A percentile compares a stretch with the other conserved stretches of the same genome.
Conservation (phyloP, 2,113 vertebrate species). For the Lophochroa leadbeateri region DNA sequence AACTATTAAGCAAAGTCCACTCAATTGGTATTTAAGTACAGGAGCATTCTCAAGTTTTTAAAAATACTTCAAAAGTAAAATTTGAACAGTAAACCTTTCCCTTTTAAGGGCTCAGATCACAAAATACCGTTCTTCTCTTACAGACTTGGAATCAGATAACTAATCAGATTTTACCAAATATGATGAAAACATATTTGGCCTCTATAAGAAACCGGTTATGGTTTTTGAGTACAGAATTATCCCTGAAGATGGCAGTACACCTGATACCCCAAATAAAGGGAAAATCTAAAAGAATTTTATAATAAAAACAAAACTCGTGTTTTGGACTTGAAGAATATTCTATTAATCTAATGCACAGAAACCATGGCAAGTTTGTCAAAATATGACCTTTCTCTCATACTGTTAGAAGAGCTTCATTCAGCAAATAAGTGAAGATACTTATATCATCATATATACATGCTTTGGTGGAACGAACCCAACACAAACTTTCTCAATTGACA, state of each 20-base stretch:
- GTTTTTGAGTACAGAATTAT: not conserved
- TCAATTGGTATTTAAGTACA: not conserved
- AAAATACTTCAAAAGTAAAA: not conserved
- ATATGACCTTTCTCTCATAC: not conserved
- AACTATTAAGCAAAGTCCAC: not conserved
- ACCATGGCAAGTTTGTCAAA: not conserved
- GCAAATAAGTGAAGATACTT: not conserved
- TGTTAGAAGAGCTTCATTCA: not conserved
- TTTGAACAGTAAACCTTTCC: not conserved
- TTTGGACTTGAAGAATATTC: not conserved
- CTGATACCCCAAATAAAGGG: not conserved
- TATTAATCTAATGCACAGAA: not conserved
- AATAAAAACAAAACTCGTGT: not conserved
- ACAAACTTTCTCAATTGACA: not conserved
- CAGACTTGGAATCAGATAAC: not conserved
- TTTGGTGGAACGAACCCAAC: not conserved
- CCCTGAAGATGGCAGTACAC: not conserved
- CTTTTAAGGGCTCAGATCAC: not conserved
- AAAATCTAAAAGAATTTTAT: not conserved
- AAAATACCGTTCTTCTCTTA: not conserved
- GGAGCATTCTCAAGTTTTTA: not conserved
- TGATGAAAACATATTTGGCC: not conserved
- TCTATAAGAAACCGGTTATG: not conserved
- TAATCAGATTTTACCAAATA: not conserved
- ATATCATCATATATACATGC: fast-evolving